These are phyloP conservation scores for Bothrops alternatus DNA, from an alignment of 2,797 vertebrate species.

Conservation along the genomic window DNA sequence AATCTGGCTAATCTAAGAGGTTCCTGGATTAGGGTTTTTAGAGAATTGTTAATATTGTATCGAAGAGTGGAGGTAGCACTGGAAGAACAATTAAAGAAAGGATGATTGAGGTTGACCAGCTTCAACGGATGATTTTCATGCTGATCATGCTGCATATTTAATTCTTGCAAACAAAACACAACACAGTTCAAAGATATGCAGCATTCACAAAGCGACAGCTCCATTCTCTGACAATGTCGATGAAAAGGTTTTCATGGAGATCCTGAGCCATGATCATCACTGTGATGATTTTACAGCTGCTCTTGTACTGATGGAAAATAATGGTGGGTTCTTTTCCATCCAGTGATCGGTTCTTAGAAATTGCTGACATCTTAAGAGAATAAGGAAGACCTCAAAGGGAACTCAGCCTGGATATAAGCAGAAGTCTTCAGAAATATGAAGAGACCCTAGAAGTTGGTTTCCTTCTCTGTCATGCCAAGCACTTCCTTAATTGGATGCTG, in stretches of 20 bases:
- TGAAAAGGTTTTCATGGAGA: not conserved
- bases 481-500: conserved; percentile 45
- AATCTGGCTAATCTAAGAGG: not conserved
- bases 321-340: not conserved
- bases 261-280: not conserved
- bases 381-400: conserved; percentile 12
- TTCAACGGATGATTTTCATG: not conserved
- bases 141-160: not conserved
- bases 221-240: not conserved
- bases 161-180: not conserved
- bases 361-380: not conserved
- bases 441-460: conserved; percentile 65
- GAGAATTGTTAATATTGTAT: not conserved
- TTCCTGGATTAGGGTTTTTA: not conserved
- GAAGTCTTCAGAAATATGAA: conserved; percentile 37
- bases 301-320: not conserved
- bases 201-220: not conserved
- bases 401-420: conserved; percentile 17
- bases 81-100: not conserved
- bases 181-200: not conserved
- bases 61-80: not conserved
- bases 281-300: not conserved
- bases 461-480: conserved; percentile 66
- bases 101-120: not conserved
- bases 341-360: not conserved